A percentile compares a stretch with the other conserved stretches of the same genome.
Evolutionary conservation across 1,140 invertebrate genomes (phyloP).

Genomic region (Meteorus sp.): DNA sequence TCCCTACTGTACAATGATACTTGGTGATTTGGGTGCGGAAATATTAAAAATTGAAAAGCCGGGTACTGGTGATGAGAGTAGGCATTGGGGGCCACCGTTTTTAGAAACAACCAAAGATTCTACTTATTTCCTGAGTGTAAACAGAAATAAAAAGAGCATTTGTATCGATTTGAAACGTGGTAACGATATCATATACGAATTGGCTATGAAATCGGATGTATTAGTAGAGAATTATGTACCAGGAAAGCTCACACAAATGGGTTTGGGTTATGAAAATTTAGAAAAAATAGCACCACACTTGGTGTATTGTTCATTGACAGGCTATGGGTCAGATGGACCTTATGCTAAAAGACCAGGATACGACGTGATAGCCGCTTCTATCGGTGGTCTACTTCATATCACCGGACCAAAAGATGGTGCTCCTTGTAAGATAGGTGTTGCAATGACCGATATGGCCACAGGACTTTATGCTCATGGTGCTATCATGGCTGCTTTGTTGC

Average conservation of each 20-base stretch:
- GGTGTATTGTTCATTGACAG: conserved; percentile 94
- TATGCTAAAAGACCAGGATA: conserved; percentile 87
- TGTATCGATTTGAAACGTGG: conserved; percentile 87
- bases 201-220: conserved; percentile 80
- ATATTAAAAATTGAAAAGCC: conserved; percentile 88
- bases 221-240: conserved; percentile 95
- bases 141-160: conserved; percentile 95
- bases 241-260: conserved; percentile 78
- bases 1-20: conserved; percentile 82
- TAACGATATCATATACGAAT: conserved; percentile 70
- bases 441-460: conserved; percentile 90
- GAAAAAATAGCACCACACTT: conserved; percentile 73
- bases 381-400: conserved; percentile 87
- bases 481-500: conserved; percentile 86
- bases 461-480: conserved; percentile 95
- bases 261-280: conserved; percentile 80
- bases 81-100: conserved; percentile 93
- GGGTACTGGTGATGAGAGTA: conserved; percentile 83
- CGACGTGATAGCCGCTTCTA: conserved; percentile 92
- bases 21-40: conserved; percentile 93
- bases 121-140: conserved; percentile 85
- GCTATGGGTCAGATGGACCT: conserved; percentile 86
- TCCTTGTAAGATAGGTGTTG: conserved; percentile 91
- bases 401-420: conserved; percentile 83
- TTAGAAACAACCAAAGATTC: conserved; percentile 71